A percentile compares a stretch with the other conserved stretches of the same genome.
phyloP scores from a whole-genome alignment of 2,888 invertebrate genomes.

The Eurois occulta region DNA sequence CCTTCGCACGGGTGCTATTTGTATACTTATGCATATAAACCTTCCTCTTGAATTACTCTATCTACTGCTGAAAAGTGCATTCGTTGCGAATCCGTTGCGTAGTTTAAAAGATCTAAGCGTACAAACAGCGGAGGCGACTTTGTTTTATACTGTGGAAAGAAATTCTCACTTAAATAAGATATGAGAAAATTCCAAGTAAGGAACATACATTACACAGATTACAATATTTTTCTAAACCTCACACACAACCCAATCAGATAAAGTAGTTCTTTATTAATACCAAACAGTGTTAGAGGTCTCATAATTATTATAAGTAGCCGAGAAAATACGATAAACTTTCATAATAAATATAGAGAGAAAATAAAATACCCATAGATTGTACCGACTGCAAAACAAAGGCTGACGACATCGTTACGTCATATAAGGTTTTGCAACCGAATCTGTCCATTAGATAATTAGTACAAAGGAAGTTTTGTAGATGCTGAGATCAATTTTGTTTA shows the following conservation, averaged over 20 bases:
- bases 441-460: slow-evolving; percentile 31
- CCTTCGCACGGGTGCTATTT: no score
- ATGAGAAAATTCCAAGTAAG: background rate
- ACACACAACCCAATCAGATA: slow-evolving; percentile 28
- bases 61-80: no score
- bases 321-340: slow-evolving; percentile 24
- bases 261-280: slow-evolving; percentile 36
- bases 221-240: background rate
- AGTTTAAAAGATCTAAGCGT: no score
- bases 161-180: background rate
- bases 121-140: no score
- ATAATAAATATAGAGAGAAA: slow-evolving; percentile 25
- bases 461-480: background rate
- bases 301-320: slow-evolving; percentile 8
- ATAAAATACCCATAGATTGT: slow-evolving; percentile 13
- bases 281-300: slow-evolving; percentile 11
- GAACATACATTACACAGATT: background rate
- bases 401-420: slow-evolving; percentile 30
- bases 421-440: slow-evolving; percentile 5
- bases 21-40: no score
- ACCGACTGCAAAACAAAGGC: slow-evolving; percentile 14
- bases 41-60: no score
- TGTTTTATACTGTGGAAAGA: no score
- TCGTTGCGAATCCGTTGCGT: no score
- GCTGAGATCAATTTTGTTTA: slow-evolving; percentile 14